Evolutionary conservation across 2,113 vertebrate genomes (phyloP).

Genomic region (Butorides virescens): DNA sequence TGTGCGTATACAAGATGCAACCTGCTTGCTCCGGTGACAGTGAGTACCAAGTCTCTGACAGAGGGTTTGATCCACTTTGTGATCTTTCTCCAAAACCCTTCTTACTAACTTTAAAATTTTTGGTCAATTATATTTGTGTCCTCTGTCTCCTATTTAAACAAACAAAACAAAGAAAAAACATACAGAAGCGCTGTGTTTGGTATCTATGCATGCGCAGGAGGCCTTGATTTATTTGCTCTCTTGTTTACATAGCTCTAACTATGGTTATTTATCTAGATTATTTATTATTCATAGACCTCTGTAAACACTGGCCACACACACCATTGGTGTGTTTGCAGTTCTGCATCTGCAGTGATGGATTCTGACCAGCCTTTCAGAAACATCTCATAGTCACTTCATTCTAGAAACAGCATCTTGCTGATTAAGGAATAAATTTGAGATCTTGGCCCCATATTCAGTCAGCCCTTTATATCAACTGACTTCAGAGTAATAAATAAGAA

Average conservation of each 20-base stretch:
- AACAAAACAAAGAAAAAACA: background rate
- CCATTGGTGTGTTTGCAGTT: background rate
- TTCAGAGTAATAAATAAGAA: background rate
- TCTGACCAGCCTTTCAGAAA: background rate
- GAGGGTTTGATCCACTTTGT: background rate
- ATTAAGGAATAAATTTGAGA: background rate
- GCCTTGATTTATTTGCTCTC: background rate
- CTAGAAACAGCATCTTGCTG: background rate
- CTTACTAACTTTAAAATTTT: background rate
- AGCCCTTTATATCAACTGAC: background rate
- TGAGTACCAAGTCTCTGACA: background rate
- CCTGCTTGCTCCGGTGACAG: background rate
- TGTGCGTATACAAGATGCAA: background rate
- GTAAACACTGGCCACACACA: background rate
- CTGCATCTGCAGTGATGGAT: background rate
- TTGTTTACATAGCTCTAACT: background rate
- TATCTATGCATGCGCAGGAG: background rate
- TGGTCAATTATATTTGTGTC: background rate
- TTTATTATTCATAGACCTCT: slow-evolving; percentile 1
- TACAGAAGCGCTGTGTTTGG: background rate
- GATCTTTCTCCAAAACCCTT: background rate
- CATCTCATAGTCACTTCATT: background rate
- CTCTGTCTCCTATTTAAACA: background rate
- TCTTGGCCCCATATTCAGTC: background rate
- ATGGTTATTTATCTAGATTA: background rate